Evolutionary conservation across 2,888 invertebrate genomes (phyloP).

Genomic region (Spodoptera exigua): DNA sequence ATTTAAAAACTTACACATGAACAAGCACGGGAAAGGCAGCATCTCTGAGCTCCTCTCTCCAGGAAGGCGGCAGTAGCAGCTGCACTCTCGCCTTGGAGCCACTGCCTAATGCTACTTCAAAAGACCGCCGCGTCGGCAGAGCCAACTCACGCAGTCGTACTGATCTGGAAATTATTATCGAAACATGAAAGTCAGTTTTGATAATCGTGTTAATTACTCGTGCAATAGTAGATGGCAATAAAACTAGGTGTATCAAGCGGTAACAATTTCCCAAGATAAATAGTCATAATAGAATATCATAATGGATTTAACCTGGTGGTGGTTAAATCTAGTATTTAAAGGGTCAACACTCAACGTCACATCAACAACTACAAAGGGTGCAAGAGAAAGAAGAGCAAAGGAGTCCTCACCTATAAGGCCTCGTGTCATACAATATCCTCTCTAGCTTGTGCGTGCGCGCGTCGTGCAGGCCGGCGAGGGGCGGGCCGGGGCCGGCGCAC

Average conservation of each 20-base stretch:
- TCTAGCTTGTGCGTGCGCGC: constrained; percentile 93
- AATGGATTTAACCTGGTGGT: too few relatives aligned
- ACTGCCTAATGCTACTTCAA: constrained; percentile 95
- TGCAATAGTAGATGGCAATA: too few relatives aligned
- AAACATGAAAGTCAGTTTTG: background rate
- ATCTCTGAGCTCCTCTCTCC: constrained; percentile 95
- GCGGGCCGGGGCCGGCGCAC: constrained; percentile 97
- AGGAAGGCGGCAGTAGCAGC: constrained; percentile 95
- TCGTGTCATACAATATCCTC: constrained; percentile 93
- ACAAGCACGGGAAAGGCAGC: constrained; percentile 96
- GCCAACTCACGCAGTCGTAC: constrained; percentile 93
- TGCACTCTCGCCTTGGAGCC: constrained; percentile 96
- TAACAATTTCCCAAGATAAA: too few relatives aligned
- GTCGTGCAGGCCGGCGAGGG: constrained; percentile 94
- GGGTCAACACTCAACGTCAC: too few relatives aligned
- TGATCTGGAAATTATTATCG: constrained; percentile 75
- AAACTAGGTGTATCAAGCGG: too few relatives aligned
- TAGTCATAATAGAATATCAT: too few relatives aligned
- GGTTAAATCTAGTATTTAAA: too few relatives aligned
- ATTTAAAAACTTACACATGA: constrained; percentile 91
- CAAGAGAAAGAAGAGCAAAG: too few relatives aligned
- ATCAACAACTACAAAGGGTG: too few relatives aligned
- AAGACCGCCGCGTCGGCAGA: constrained; percentile 94
- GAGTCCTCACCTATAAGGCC: constrained; percentile 88
- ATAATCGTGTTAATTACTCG: too few relatives aligned